Conservation (phyloP, 2,888 invertebrate genomes). For the Agriotes lineatus region DNA sequence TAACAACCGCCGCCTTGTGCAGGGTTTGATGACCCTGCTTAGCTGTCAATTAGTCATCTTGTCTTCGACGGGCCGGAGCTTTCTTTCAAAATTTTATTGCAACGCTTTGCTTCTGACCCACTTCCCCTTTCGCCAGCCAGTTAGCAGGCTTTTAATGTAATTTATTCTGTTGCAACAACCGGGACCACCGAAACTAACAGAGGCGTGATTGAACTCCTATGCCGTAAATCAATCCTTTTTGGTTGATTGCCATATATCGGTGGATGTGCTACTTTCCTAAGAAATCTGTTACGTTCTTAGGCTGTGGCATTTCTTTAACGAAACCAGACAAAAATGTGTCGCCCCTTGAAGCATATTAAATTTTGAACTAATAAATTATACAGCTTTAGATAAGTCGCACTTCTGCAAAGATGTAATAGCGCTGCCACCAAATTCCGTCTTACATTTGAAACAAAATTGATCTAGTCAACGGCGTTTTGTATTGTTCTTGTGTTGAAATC, state of each 20-base stretch:
- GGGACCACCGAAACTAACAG: background rate
- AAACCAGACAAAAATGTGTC: too few relatives aligned
- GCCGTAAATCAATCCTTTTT: slow-evolving; percentile 4
- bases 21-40: slow-evolving; percentile 29
- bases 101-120: slow-evolving; percentile 7
- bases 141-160: background rate
- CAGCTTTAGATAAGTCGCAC: too few relatives aligned
- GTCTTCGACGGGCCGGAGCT: background rate
- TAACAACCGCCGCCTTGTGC: slow-evolving; percentile 25
- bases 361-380: too few relatives aligned
- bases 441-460: too few relatives aligned
- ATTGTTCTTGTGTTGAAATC: too few relatives aligned
- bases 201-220: slow-evolving; percentile 2
- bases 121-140: background rate
- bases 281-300: too few relatives aligned
- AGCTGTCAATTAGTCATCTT: slow-evolving; percentile 13
- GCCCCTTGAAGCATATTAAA: too few relatives aligned
- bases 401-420: too few relatives aligned
- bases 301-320: too few relatives aligned
- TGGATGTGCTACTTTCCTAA: background rate
- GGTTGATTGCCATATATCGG: background rate
- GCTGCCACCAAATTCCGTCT: too few relatives aligned
- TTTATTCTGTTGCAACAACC: slow-evolving; percentile 6
- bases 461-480: too few relatives aligned
- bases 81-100: slow-evolving; percentile 7